phyloP scores from a whole-genome alignment of 1,140 invertebrate species.

The Asbolus verrucosus region DNA sequence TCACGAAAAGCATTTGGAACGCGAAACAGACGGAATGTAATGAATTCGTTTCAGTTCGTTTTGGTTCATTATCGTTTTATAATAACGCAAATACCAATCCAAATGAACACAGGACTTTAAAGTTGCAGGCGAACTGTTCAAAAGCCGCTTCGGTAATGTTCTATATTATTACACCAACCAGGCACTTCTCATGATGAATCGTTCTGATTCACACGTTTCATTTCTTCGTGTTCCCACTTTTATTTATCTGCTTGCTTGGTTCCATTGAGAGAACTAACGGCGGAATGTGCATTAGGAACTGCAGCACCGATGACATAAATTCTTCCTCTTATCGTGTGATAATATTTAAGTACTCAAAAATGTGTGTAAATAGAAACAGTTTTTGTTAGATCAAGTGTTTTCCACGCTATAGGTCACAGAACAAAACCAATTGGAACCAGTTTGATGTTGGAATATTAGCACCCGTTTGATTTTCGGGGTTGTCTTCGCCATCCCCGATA shows the following conservation, averaged over 20 bases:
- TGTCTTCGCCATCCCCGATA: too few relatives aligned
- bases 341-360: conserved; percentile 9
- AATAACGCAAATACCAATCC: conserved; percentile 9
- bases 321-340: conserved; percentile 12
- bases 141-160: background rate
- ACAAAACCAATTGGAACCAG: too few relatives aligned
- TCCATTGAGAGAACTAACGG: conserved; percentile 6
- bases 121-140: conserved; percentile 10
- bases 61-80: conserved; percentile 8
- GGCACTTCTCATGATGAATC: conserved; percentile 17
- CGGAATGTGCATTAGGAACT: background rate
- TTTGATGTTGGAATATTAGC: too few relatives aligned
- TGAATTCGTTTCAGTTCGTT: conserved; percentile 28
- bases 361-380: conserved; percentile 10
- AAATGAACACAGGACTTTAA: background rate
- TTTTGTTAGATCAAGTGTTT: too few relatives aligned
- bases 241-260: conserved; percentile 19
- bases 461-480: too few relatives aligned
- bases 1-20: background rate
- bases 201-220: conserved; percentile 44
- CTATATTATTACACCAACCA: background rate
- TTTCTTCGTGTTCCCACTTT: conserved; percentile 35
- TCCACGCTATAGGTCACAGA: too few relatives aligned
- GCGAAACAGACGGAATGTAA: too few relatives aligned
- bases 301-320: conserved; percentile 7